Percentiles rank a stretch among this genome's conserved stretches.
Conservation (phyloP, 2,888 invertebrate species). For the Acrobasis repandana region DNA sequence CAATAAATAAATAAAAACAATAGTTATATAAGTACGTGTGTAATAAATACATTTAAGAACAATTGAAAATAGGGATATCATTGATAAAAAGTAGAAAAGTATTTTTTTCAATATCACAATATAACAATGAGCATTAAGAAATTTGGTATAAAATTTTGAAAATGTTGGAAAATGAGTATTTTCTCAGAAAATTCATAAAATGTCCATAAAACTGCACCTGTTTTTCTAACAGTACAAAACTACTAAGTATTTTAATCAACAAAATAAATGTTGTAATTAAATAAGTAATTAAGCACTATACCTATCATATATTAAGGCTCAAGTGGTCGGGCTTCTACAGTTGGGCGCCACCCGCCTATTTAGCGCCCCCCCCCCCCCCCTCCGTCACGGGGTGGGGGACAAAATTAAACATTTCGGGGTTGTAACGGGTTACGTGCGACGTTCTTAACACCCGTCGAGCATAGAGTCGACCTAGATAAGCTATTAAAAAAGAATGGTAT, state of each 20-base stretch:
- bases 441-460: slow-evolving; percentile 52
- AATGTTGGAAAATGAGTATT: too few relatives aligned
- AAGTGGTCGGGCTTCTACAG: slow-evolving; percentile 56
- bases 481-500: slow-evolving; percentile 23
- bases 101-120: too few relatives aligned
- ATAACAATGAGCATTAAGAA: too few relatives aligned
- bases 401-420: slow-evolving; percentile 79
- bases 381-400: slow-evolving; percentile 55
- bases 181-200: background rate
- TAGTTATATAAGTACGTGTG: too few relatives aligned
- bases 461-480: slow-evolving; percentile 47
- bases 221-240: slow-evolving; percentile 51
- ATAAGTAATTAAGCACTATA: slow-evolving; percentile 79
- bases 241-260: slow-evolving; percentile 78
- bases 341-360: slow-evolving; percentile 42
- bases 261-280: slow-evolving; percentile 80
- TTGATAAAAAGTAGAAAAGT: too few relatives aligned
- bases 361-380: slow-evolving; percentile 41
- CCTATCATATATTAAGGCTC: slow-evolving; percentile 72
- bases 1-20: too few relatives aligned
- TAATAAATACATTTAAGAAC: too few relatives aligned
- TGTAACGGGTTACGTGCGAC: slow-evolving; percentile 74
- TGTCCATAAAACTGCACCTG: slow-evolving; percentile 21
- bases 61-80: too few relatives aligned
- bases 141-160: too few relatives aligned